A percentile compares a stretch with the other conserved stretches of the same genome.
Evolutionary conservation across 1,140 invertebrate genomes (phyloP).

Genomic region (Eueides isabella): DNA sequence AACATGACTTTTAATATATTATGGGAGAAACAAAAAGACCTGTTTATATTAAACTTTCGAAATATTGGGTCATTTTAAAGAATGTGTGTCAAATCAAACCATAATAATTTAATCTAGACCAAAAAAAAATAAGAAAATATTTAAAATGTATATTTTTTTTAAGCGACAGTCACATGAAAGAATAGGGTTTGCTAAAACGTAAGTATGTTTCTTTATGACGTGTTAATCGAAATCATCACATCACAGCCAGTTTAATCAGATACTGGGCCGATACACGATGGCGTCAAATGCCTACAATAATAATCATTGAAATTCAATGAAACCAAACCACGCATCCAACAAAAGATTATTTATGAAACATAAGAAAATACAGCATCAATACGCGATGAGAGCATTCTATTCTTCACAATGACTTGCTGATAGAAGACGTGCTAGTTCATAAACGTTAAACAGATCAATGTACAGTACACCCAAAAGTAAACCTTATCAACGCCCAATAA

Average conservation of each 20-base stretch:
- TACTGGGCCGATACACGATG: background rate
- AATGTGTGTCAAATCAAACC: too few species aligned
- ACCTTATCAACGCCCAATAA: background rate
- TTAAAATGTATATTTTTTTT: too few species aligned
- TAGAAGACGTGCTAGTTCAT: conserved; percentile 25
- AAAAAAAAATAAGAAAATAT: too few species aligned
- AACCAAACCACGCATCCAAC: background rate
- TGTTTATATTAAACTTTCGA: too few species aligned
- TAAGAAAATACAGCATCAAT: conserved; percentile 14
- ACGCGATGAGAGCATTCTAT: conserved; percentile 23
- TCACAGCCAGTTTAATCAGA: background rate
- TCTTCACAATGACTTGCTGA: conserved; percentile 27
- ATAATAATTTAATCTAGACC: too few species aligned
- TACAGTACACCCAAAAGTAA: background rate
- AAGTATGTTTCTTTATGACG: too few species aligned
- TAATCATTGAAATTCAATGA: background rate
- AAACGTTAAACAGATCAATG: conserved; percentile 26
- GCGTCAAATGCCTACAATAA: background rate
- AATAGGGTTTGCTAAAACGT: too few species aligned
- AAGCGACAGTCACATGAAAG: too few species aligned
- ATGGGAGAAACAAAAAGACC: too few species aligned
- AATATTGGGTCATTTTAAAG: too few species aligned
- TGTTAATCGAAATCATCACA: background rate
- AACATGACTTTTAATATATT: too few species aligned
- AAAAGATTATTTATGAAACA: conserved; percentile 21